These are phyloP conservation scores for Agelaius phoeniceus DNA, from an alignment of 2,113 vertebrate species.

Conservation along the genomic window DNA sequence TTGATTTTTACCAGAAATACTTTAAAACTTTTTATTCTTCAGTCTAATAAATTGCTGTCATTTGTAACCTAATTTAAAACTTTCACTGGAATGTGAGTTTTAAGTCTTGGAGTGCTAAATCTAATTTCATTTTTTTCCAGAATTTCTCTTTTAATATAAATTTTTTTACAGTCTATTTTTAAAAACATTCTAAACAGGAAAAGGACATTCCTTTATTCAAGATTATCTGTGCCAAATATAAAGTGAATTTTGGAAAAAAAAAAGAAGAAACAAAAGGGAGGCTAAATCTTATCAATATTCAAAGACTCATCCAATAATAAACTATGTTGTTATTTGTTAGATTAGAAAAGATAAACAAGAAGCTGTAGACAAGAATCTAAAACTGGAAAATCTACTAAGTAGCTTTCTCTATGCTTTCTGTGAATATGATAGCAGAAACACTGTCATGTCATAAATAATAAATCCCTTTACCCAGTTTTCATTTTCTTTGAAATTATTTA, in stretches of 20 bases:
- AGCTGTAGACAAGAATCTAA: background rate
- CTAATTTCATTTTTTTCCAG: background rate
- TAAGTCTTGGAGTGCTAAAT: background rate
- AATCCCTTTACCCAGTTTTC: background rate
- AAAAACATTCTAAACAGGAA: background rate
- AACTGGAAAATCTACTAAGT: background rate
- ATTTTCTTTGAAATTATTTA: constrained; percentile 9
- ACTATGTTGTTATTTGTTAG: background rate
- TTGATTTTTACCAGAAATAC: background rate
- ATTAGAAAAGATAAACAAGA: background rate
- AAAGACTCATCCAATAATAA: background rate
- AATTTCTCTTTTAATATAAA: background rate
- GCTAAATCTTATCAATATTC: background rate
- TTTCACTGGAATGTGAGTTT: background rate
- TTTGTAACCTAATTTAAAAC: background rate
- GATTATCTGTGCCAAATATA: background rate
- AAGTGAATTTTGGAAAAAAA: background rate
- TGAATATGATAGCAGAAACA: background rate
- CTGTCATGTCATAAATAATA: background rate
- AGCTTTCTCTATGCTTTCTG: background rate
- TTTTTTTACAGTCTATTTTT: background rate
- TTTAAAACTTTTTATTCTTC: background rate
- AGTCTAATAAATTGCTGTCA: background rate
- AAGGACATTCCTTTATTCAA: background rate
- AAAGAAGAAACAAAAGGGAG: background rate